Conservation (phyloP, 2,888 invertebrate genomes). For the Drosophila barbarae region DNA sequence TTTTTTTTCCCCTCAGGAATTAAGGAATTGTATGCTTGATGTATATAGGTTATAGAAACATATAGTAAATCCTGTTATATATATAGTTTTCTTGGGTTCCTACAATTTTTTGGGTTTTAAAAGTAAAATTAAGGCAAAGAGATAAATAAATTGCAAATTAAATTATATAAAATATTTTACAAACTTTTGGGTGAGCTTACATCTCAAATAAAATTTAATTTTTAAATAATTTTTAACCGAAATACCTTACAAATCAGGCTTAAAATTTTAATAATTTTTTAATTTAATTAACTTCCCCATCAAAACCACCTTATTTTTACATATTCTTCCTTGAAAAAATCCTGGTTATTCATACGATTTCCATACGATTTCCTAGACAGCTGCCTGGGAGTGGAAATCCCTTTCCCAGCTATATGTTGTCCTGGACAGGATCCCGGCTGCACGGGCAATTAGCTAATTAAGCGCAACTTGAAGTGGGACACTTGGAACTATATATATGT, state of each 20-base stretch:
- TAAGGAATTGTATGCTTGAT: conserved; percentile 1
- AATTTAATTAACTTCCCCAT: not conserved
- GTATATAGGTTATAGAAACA: not conserved
- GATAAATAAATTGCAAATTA: too few relatives aligned
- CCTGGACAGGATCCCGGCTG: conserved; percentile 4
- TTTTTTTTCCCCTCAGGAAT: conserved; percentile 17
- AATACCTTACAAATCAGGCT: not conserved
- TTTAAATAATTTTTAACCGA: not conserved
- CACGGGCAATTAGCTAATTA: conserved; percentile 66
- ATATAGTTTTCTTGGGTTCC: not conserved
- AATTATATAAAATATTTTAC: not conserved
- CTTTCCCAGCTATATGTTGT: not conserved
- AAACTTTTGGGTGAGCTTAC: not conserved
- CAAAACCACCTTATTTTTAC: not conserved
- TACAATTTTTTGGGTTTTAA: not conserved
- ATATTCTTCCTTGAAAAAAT: not conserved
- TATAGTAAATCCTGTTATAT: not conserved
- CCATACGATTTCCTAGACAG: not conserved
- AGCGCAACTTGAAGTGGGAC: conserved; percentile 60
- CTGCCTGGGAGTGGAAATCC: not conserved
- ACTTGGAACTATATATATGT: conserved; percentile 47
- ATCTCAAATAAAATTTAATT: too few relatives aligned
- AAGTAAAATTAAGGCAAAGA: not conserved
- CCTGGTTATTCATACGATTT: conserved; percentile 1
- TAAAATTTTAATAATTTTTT: not conserved